Evolutionary conservation across 1,140 invertebrate genomes (phyloP).

Genomic region (Eciton burchellii): DNA sequence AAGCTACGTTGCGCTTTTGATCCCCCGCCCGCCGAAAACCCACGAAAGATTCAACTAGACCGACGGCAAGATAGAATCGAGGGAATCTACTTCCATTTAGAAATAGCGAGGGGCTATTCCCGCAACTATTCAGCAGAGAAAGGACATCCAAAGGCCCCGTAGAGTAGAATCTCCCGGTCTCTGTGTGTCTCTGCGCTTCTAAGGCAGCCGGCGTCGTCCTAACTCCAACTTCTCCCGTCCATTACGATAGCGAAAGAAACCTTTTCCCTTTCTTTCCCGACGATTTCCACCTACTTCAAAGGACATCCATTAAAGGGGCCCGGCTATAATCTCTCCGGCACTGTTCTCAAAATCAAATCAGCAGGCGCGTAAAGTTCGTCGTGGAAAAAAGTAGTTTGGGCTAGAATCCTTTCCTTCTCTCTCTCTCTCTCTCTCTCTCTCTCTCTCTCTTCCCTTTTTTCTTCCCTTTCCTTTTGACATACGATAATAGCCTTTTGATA

Average conservation of each 20-base stretch:
- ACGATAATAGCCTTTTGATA: background rate
- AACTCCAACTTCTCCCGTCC: conserved; percentile 49
- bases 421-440: too few species aligned
- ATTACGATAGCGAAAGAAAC: conserved; percentile 61
- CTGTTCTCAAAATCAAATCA: conserved; percentile 57
- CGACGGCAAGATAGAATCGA: conserved; percentile 54
- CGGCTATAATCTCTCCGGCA: conserved; percentile 46
- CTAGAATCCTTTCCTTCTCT: too few species aligned
- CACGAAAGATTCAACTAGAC: background rate
- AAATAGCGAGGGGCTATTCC: conserved; percentile 55
- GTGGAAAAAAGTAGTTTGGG: background rate
- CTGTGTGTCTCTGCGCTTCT: conserved; percentile 34
- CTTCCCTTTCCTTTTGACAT: too few species aligned
- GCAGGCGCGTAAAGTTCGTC: conserved; percentile 1
- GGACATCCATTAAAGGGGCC: conserved; percentile 63
- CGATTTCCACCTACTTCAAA: conserved; percentile 68
- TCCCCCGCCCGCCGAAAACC: conserved; percentile 9
- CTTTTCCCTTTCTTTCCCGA: conserved; percentile 46
- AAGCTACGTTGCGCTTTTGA: conserved; percentile 43
- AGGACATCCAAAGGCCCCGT: conserved; percentile 43
- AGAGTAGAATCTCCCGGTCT: conserved; percentile 51
- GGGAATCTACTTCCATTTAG: conserved; percentile 62
- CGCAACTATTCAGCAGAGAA: conserved; percentile 62
- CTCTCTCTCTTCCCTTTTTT: too few species aligned
- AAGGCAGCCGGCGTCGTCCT: conserved; percentile 34